Base-by-base conservation (phyloP, 2,797 vertebrate species). In the Oceanodroma leucorhoa region DNA sequence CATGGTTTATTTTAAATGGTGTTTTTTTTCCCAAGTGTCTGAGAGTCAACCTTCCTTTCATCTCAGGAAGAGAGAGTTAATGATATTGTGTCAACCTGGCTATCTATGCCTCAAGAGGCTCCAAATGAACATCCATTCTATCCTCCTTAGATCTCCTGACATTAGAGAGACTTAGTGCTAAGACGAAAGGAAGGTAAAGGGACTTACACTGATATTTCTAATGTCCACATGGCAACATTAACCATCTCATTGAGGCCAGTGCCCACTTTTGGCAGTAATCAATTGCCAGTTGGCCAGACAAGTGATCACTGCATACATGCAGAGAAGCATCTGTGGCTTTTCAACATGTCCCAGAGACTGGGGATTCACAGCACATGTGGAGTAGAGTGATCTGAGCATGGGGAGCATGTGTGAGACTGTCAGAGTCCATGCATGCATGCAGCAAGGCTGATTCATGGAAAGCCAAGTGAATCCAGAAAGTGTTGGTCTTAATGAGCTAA, bases 311-410 rank as follows among this genome's bases (percentile, higher is more conserved):
- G 82, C 60, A 62, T 83, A 93, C 12, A 45, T 54, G 50, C 91
- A 85, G 84, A 76, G 82, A 91, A 93, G 82, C 69, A 71, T 83
- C 69, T 86, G 83, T 81, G 61, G 83, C 70, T 94, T 89, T 94
- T 77, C 71, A 87, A 70, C n/a, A 29, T 82, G 32, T 72, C 60
- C 55, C 58, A 76, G 62, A 41, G 50, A 26, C 34, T 60, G 41
- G n/a, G 51, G 34, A 50, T 76, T 89, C 58, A 41, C 5, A 24
- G 30, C 79, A 83, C 79, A 66, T 12, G 62, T 87, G 87, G 40
- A 78, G 23, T 29, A 76, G 54, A 51, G 36, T 77, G 84, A 61
- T 69, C 50, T 51, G 36, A 75, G 36, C 57, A 36, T 11, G 15
- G 43, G 81, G 5, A 87, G 22, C 26, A 45, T 10, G 32, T 46